Base-by-base conservation (phyloP, 2,113 vertebrate genomes). In the Pyxicephalus adspersus region DNA sequence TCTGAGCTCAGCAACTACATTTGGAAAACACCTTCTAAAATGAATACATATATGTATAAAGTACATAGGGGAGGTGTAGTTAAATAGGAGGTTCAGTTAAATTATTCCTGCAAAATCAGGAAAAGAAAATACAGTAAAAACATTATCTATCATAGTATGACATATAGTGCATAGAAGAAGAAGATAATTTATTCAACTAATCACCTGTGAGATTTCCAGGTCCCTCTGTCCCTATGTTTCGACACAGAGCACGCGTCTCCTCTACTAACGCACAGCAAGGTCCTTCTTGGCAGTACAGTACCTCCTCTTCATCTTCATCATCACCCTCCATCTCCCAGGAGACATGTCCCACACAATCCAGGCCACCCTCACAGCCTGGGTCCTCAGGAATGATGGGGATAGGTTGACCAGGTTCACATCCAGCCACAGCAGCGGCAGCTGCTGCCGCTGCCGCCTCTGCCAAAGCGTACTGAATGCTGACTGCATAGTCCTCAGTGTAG, bases 321-420 rank as follows among this genome's bases (percentile, higher is more conserved):
- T 88, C 87, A 22, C 63, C 83, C 0, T 61, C 71, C 77, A 86
- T 85, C 28, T 84, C 87, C 90, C 91, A 93, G 76, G 88, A 86
- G 58, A 86, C 8, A 0, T 87, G 78, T 25, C 86, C 86, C 25
- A 77, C 90, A 85, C 88, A 87, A 66, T 91, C 89, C 52, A 89
- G 86, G 80, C 92, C 91, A 70, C 91, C 88, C 84, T 97, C 95
- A 25, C 92, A 91, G 90, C 94, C 96, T 72, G 92, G 93, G 91
- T 98, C 96, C 91, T 98, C 97, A 0, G 97, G 96, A 92, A 98
- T 98, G 87, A 98, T 97, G 90, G 96, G 92, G 91, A 98, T 95
- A 76, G 96, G 94, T 87, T 95, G 94, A 87, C 89, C 91, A 88
- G 92, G 91, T 70, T 91, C 94, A 22, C 80, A 75, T 34, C 85